Evolutionary conservation across 2,113 vertebrate species (phyloP).

Genomic region (Panthera uncia): DNA sequence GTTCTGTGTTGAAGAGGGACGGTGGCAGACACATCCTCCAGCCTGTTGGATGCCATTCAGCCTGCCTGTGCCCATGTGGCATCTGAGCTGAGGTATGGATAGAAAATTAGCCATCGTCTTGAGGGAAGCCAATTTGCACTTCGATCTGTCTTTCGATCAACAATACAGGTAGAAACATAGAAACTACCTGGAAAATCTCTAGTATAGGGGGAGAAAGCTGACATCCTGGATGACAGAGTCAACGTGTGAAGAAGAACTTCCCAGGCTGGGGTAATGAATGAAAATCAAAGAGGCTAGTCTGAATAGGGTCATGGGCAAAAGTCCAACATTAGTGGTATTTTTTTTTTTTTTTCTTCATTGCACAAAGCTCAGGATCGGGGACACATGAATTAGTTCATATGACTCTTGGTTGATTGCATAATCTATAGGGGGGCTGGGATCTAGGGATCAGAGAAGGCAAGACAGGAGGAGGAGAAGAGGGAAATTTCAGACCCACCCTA

Average conservation of each 20-base stretch:
- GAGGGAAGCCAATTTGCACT: neutral
- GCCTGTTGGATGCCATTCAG: neutral
- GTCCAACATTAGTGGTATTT: neutral
- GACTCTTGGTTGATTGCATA: neutral
- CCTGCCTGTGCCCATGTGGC: accelerated
- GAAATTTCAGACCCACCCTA: neutral
- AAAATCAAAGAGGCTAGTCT: neutral
- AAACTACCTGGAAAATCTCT: neutral
- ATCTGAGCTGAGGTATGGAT: neutral
- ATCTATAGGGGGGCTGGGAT: neutral
- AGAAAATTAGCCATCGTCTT: neutral
- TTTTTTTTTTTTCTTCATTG: neutral
- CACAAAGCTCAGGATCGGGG: neutral
- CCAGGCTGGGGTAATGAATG: neutral
- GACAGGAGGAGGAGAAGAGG: neutral
- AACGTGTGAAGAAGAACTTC: neutral
- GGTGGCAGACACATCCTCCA: accelerated
- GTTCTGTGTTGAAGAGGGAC: neutral
- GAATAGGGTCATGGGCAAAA: neutral
- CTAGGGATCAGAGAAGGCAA: neutral
- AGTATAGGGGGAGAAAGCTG: neutral
- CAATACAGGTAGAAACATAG: neutral
- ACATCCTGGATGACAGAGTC: neutral
- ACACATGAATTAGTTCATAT: neutral
- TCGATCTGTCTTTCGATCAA: neutral